phyloP scores from a whole-genome alignment of 2,797 vertebrate species.

The Rhynchonycteris naso region DNA sequence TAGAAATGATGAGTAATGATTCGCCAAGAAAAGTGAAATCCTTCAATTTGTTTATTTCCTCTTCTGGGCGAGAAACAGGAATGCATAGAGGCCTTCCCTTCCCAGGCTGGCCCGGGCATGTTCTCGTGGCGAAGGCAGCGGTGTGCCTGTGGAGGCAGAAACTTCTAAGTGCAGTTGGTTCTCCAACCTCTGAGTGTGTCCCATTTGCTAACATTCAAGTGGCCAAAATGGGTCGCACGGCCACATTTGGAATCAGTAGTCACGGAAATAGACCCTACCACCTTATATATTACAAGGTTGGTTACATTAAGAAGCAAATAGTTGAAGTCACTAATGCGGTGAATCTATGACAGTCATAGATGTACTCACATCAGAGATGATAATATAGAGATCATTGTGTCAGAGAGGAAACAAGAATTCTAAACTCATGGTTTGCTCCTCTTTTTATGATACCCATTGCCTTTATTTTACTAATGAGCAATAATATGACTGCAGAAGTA shows the following conservation, averaged over 20 bases:
- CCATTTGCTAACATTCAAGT: neutral
- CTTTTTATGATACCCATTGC: neutral
- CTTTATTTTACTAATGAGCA: slow-evolving; percentile 31
- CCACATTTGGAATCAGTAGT: neutral
- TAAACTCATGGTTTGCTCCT: neutral
- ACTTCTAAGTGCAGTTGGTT: neutral
- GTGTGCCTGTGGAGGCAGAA: neutral
- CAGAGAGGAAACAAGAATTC: neutral
- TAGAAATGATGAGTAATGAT: slow-evolving; percentile 44
- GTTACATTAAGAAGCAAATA: neutral
- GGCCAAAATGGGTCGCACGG: neutral
- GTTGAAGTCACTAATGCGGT: neutral
- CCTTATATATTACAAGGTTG: neutral
- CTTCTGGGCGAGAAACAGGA: slow-evolving; percentile 32
- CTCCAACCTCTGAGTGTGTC: neutral
- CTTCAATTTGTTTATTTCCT: slow-evolving; percentile 49
- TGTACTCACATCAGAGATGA: neutral
- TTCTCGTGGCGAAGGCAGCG: neutral
- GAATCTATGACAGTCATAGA: neutral
- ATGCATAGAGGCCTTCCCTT: neutral
- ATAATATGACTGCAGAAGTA: neutral
- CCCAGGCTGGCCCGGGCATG: neutral
- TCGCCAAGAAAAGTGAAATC: slow-evolving; percentile 26
- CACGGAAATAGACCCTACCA: neutral
- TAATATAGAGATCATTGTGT: neutral